Base-by-base conservation (phyloP, 2,797 vertebrate genomes). In the Agapornis canus region DNA sequence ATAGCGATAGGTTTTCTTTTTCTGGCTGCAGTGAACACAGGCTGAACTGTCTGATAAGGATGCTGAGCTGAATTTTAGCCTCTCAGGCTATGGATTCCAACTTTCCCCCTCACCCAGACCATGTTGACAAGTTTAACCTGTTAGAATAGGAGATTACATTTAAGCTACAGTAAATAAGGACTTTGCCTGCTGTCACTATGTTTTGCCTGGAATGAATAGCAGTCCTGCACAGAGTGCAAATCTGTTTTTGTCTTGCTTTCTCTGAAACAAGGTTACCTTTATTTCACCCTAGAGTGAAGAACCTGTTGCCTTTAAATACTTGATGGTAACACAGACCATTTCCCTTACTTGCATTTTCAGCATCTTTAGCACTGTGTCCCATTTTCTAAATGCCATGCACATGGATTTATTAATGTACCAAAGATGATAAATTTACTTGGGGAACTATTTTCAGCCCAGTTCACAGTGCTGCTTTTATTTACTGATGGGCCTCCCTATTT, bases 391-490 rank as follows among this genome's bases (percentile, higher is more conserved):
- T 49, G 56, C 43, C 6, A 5, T 54, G 37, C 48, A 37, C 20
- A 12, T 49, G 75, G 48, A 43, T 85, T 91, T 92, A 71, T 86
- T 95, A 81, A 78, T 51, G 75, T 87, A 89, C 26, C 8, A 31
- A 93, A 75, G 42, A 86, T 81, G 61, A 92, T 86, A 92, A 81
- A 92, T 93, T 93, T 92, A 71, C 69, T 93, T 54, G 35, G 42
- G 31, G 31, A 89, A 78, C 82, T 95, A 89, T 95, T 95, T 95
- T 92, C 76, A 87, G 54, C 45, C 25, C 18, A 57, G 76, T 78
- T 89, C 57, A 92, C 45, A 89, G 82, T 75, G 61, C 81, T 94
- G 64, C 84, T 92, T 87, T 93, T 88, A 91, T 72, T 92, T 87
- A 69, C 68, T 56, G 19, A 56, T 77, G 37, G 60, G 35, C 40